Evolutionary conservation across 1,140 invertebrate species (phyloP).

Genomic region (Bemisia tabaci): DNA sequence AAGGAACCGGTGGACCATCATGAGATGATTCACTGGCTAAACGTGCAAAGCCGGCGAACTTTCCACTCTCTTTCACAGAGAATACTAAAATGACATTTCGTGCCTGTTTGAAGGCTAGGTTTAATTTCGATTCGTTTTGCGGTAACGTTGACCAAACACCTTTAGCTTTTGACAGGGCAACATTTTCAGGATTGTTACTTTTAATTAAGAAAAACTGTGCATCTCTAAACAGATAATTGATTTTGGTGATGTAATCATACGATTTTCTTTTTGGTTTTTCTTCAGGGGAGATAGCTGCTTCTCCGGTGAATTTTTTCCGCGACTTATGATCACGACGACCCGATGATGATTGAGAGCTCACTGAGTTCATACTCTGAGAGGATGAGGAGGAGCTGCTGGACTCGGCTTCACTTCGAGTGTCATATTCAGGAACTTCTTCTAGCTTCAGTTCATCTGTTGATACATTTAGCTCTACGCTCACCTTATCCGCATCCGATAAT

Average conservation of each 20-base stretch:
- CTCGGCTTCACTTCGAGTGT: constrained; percentile 60
- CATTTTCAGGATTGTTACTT: constrained; percentile 95
- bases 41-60: constrained; percentile 73
- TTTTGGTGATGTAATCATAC: constrained; percentile 72
- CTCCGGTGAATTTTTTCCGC: constrained; percentile 38
- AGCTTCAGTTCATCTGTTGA: constrained; percentile 17
- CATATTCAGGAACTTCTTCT: constrained; percentile 32
- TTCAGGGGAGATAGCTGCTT: constrained; percentile 22
- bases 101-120: constrained; percentile 82
- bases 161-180: constrained; percentile 84
- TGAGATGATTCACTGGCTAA: constrained; percentile 74
- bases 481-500: constrained; percentile 6
- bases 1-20: constrained; percentile 77
- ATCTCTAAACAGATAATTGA: constrained; percentile 90
- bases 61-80: constrained; percentile 94
- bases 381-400: constrained; percentile 46
- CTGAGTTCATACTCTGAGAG: constrained; percentile 56
- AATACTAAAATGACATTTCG: constrained; percentile 92
- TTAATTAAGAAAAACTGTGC: constrained; percentile 95
- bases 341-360: constrained; percentile 44
- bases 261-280: constrained; percentile 40
- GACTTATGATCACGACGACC: constrained; percentile 34
- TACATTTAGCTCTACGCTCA: constrained; percentile 11
- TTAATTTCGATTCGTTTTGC: constrained; percentile 91
- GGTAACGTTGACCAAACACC: constrained; percentile 96